A percentile compares a stretch with the other conserved stretches of the same genome.
phyloP scores from a whole-genome alignment of 2,113 vertebrate genomes.

The Chloebia gouldiae region DNA sequence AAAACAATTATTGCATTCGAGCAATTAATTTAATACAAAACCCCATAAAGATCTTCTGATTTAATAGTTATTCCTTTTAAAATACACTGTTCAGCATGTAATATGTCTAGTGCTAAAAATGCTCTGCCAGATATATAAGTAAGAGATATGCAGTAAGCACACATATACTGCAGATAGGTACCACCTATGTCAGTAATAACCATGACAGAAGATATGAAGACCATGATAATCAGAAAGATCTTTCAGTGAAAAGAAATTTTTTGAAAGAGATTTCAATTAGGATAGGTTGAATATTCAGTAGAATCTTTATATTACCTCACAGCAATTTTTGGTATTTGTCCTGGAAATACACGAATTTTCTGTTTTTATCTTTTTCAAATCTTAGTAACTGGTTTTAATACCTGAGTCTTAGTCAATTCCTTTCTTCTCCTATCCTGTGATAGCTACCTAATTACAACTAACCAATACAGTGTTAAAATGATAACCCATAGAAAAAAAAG shows the following conservation, averaged over 20 bases:
- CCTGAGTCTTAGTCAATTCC: background rate
- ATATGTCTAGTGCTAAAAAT: background rate
- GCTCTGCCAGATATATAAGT: background rate
- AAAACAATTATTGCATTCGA: background rate
- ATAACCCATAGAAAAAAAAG: background rate
- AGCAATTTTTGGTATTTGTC: background rate
- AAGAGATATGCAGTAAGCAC: background rate
- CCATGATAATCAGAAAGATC: background rate
- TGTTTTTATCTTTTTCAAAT: background rate
- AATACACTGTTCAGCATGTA: background rate
- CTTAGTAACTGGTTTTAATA: background rate
- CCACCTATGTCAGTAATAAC: background rate
- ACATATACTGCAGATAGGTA: background rate
- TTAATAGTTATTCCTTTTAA: background rate
- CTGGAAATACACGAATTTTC: background rate
- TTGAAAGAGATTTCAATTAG: background rate
- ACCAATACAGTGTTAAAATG: background rate
- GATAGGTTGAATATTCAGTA: background rate
- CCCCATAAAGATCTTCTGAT: background rate
- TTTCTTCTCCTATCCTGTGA: background rate
- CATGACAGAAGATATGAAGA: background rate
- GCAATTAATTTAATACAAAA: background rate
- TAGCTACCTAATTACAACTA: background rate
- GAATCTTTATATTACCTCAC: background rate
- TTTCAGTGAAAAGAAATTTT: background rate